Evolutionary conservation across 2,113 vertebrate species (phyloP).

Genomic region (Crypturellus undulatus): DNA sequence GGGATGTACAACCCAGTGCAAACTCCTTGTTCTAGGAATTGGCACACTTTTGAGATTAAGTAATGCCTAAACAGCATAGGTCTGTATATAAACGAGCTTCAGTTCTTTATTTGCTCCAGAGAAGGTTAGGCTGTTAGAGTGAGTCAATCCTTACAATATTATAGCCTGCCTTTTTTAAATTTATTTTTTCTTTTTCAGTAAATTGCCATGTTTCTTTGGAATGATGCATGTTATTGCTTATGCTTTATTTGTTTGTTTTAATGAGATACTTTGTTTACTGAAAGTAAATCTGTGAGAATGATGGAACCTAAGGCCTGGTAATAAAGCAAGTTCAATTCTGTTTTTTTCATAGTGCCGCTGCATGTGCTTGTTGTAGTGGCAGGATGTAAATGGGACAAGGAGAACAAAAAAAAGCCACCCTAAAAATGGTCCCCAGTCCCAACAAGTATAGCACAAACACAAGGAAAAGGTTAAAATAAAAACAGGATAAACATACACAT

Average conservation of each 20-base stretch:
- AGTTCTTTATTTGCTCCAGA: neutral
- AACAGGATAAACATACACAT: neutral
- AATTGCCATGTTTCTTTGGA: too few relatives aligned
- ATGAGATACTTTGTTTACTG: neutral
- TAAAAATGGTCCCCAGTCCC: neutral
- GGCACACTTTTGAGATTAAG: neutral
- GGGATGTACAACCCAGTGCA: neutral
- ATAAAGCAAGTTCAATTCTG: neutral
- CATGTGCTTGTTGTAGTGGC: rapidly evolving
- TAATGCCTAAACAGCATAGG: neutral
- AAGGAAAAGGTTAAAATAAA: neutral
- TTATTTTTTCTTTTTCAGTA: too few relatives aligned
- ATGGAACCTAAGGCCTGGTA: neutral
- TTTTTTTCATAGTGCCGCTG: rapidly evolving
- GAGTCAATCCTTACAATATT: too few relatives aligned
- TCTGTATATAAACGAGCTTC: neutral
- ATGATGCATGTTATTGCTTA: too few relatives aligned
- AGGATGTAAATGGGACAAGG: neutral
- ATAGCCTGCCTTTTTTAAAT: too few relatives aligned
- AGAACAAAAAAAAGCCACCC: neutral
- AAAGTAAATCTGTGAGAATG: neutral
- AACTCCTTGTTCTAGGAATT: neutral
- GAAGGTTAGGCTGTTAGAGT: neutral
- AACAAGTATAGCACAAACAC: neutral
- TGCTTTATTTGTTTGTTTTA: neutral